Evolutionary conservation across 2,888 invertebrate species (phyloP).

Genomic region (Vanessa cardui): DNA sequence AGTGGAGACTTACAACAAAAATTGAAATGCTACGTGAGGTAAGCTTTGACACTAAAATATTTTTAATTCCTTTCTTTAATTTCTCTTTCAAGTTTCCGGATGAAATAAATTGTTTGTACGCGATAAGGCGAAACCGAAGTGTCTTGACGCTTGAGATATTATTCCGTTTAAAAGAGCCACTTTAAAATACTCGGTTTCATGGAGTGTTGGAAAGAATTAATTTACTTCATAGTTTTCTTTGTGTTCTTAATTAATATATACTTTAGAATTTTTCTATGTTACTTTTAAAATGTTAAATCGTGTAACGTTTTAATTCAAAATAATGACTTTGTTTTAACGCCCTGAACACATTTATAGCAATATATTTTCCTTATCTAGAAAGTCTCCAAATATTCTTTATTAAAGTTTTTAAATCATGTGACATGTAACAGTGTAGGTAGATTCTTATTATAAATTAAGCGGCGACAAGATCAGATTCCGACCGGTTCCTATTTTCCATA

Average conservation of each 20-base stretch:
- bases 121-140: constrained; percentile 49
- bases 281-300: neutral
- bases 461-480: too few species aligned
- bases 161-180: constrained; percentile 37
- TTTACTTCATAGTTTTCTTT: constrained; percentile 8
- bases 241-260: constrained; percentile 10
- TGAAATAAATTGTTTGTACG: constrained; percentile 55
- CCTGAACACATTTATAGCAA: too few species aligned
- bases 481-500: too few species aligned
- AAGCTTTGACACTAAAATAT: constrained; percentile 26
- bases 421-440: too few species aligned
- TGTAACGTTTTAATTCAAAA: neutral
- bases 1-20: neutral
- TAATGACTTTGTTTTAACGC: too few species aligned
- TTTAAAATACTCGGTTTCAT: constrained; percentile 12
- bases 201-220: constrained; percentile 9
- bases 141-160: constrained; percentile 57
- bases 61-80: constrained; percentile 39
- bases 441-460: too few species aligned
- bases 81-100: constrained; percentile 40
- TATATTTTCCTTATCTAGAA: too few species aligned
- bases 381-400: too few species aligned
- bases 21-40: neutral
- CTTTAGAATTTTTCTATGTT: constrained; percentile 2
- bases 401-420: too few species aligned